These are phyloP conservation scores for Trissolcus basalis DNA, from an alignment of 1,140 invertebrate genomes.

Conservation along the genomic window DNA sequence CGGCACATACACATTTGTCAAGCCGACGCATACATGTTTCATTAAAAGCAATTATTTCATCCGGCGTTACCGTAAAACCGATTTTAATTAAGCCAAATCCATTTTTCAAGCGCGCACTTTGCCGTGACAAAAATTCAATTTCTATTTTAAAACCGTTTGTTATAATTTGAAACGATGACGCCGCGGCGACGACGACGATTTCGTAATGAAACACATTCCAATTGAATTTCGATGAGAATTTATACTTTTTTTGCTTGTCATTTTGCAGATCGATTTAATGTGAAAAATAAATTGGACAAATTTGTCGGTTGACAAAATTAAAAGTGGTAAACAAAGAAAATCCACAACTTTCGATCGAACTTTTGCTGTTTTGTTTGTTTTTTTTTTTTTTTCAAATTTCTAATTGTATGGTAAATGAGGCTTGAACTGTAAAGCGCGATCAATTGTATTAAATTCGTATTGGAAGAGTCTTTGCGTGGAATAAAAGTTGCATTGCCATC, in stretches of 20 bases:
- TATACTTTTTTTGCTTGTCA: background rate
- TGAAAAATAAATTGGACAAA: background rate
- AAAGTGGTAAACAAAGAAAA: too few species aligned
- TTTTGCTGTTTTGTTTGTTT: background rate
- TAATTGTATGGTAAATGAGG: too few species aligned
- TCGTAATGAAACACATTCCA: constrained; percentile 16
- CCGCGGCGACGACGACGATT: background rate
- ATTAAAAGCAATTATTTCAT: constrained; percentile 34
- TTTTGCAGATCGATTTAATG: background rate
- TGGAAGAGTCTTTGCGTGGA: too few species aligned
- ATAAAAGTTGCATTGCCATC: constrained; percentile 7
- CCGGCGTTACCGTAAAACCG: constrained; percentile 13
- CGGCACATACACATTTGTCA: constrained; percentile 37
- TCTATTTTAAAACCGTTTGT: constrained; percentile 19
- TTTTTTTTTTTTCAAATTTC: constrained; percentile 7
- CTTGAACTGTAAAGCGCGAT: too few species aligned
- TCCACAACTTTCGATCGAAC: too few species aligned
- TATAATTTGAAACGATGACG: constrained; percentile 23
- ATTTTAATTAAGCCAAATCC: constrained; percentile 40
- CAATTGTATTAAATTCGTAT: too few species aligned
- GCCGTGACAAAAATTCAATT: constrained; percentile 24
- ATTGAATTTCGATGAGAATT: constrained; percentile 14
- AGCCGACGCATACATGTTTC: constrained; percentile 19
- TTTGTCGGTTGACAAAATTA: too few species aligned
- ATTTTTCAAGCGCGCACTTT: constrained; percentile 25